Percentiles rank a stretch among this genome's conserved stretches.
Evolutionary conservation across 2,797 vertebrate genomes (phyloP).

Genomic region (Allobates femoralis): DNA sequence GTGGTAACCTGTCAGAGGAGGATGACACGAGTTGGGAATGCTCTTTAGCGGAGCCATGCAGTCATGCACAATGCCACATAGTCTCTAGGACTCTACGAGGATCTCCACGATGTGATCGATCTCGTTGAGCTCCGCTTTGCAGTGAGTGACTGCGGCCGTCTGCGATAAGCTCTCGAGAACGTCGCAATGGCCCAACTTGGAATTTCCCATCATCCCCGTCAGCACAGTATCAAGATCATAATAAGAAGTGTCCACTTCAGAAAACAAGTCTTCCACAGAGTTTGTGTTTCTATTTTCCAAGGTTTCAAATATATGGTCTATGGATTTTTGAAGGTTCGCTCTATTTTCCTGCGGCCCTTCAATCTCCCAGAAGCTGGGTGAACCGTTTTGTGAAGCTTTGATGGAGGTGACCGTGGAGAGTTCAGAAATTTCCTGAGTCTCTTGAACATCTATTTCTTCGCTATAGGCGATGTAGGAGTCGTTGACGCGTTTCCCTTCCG

Average conservation of each 20-base stretch:
- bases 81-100: constrained; percentile 89
- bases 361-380: constrained; percentile 80
- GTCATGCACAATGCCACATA: background rate
- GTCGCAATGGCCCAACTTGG: constrained; percentile 88
- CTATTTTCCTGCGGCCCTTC: constrained; percentile 77
- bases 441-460: constrained; percentile 69
- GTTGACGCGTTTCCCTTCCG: constrained; percentile 76
- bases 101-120: constrained; percentile 96
- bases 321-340: constrained; percentile 80
- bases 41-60: background rate
- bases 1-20: background rate
- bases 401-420: constrained; percentile 63
- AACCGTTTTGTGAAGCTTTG: constrained; percentile 73
- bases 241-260: constrained; percentile 93
- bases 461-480: constrained; percentile 66
- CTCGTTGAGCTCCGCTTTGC: constrained; percentile 92
- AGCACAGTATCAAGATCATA: constrained; percentile 95
- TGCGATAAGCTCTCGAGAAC: constrained; percentile 87
- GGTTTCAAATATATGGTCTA: constrained; percentile 92
- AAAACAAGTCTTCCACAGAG: constrained; percentile 90
- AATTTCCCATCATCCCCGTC: constrained; percentile 88
- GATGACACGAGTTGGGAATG: background rate
- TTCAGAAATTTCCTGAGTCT: constrained; percentile 66
- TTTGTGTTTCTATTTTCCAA: constrained; percentile 86
- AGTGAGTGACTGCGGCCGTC: constrained; percentile 79